phyloP scores from a whole-genome alignment of 1,140 invertebrate genomes.

The Drosophila novamexicana region DNA sequence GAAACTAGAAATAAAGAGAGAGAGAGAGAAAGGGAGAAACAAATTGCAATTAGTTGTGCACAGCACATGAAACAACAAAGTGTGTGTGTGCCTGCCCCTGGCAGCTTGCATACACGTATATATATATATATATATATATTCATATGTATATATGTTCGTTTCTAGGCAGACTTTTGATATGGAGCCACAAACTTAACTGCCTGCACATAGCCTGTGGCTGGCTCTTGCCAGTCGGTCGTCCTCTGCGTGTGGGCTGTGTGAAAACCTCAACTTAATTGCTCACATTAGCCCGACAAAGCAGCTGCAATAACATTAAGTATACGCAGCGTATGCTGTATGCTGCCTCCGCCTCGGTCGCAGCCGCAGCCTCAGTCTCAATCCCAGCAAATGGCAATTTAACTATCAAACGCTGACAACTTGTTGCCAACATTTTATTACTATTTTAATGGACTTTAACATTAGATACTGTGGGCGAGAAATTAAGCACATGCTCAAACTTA shows the following conservation, averaged over 20 bases:
- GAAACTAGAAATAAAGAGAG: conserved; percentile 7
- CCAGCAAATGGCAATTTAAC: conserved; percentile 22
- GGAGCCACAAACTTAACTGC: not conserved
- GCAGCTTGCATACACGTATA: conserved; percentile 19
- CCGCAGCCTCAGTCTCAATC: not conserved
- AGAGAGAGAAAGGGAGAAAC: conserved; percentile 10
- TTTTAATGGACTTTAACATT: not conserved
- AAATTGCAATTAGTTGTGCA: conserved; percentile 76
- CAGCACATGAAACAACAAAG: conserved; percentile 41
- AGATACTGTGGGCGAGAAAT: too few species aligned
- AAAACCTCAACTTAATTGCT: conserved; percentile 75
- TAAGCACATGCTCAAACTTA: too few species aligned
- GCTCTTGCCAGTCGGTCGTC: not conserved
- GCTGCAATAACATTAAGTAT: conserved; percentile 75
- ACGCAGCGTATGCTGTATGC: conserved; percentile 35
- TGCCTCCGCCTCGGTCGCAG: not conserved
- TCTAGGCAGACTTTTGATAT: not conserved
- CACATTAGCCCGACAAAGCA: conserved; percentile 72
- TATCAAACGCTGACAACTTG: not conserved
- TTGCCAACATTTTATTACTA: conserved; percentile 1
- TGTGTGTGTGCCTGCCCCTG: conserved; percentile 45
- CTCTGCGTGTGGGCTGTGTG: conserved; percentile 42
- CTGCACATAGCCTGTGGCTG: conserved; percentile 23
- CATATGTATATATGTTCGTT: not conserved
- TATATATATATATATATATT: conserved; percentile 1